Conservation (phyloP, 2,113 vertebrate species). For the Xiphophorus hellerii region DNA sequence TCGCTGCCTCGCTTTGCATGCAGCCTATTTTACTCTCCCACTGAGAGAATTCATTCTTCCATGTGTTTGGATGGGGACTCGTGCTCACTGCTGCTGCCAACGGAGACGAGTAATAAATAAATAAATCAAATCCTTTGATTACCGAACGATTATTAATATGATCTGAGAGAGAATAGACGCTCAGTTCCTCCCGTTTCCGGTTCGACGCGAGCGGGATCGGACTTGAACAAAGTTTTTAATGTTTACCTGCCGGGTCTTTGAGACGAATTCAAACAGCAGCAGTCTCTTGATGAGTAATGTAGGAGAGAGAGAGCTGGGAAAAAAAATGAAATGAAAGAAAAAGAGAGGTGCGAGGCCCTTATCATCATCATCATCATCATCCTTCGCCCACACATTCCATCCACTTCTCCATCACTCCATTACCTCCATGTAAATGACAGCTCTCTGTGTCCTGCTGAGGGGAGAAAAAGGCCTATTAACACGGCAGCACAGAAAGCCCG, state of each 20-base stretch:
- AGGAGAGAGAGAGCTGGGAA: slow-evolving; percentile 34
- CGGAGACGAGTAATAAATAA: slow-evolving; percentile 8
- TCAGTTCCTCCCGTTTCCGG: slow-evolving; percentile 1
- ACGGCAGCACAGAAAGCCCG: slow-evolving; percentile 63
- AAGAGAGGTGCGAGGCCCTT: slow-evolving; percentile 63
- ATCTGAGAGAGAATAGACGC: slow-evolving; percentile 39
- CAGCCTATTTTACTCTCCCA: slow-evolving; percentile 64
- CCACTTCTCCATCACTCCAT: slow-evolving; percentile 78
- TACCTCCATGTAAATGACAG: slow-evolving; percentile 81
- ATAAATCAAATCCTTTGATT: background rate
- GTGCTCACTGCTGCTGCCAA: slow-evolving; percentile 50
- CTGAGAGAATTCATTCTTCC: slow-evolving; percentile 64
- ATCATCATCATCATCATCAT: slow-evolving; percentile 55
- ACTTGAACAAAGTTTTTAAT: slow-evolving; percentile 13
- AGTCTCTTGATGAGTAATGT: slow-evolving; percentile 33
- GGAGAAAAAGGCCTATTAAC: slow-evolving; percentile 79
- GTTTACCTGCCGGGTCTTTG: slow-evolving; percentile 21
- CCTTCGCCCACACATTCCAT: slow-evolving; percentile 76
- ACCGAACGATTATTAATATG: slow-evolving; percentile 41
- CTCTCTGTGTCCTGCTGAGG: slow-evolving; percentile 74
- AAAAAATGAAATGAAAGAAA: slow-evolving; percentile 48
- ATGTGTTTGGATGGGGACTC: slow-evolving; percentile 64
- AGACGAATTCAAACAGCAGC: slow-evolving; percentile 19
- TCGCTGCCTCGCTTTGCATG: slow-evolving; percentile 52
- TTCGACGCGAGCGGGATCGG: background rate